A percentile compares a stretch with the other conserved stretches of the same genome.
Evolutionary conservation across 2,888 invertebrate genomes (phyloP).

Genomic region (Rhaphigaster nebulosa): DNA sequence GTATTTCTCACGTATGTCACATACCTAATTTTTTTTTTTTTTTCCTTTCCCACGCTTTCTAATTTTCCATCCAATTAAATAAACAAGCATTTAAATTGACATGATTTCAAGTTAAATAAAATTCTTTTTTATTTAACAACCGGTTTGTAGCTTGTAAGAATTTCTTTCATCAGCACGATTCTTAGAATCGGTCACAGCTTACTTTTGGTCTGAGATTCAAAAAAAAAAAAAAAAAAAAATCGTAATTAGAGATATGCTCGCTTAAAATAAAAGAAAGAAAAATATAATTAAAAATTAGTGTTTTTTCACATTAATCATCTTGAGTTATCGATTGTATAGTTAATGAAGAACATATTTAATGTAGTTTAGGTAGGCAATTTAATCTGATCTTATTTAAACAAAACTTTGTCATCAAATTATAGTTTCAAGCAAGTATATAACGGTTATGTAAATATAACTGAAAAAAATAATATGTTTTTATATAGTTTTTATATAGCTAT

Average conservation of each 20-base stretch:
- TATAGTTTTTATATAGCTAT: too few relatives aligned
- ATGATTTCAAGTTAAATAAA: background rate
- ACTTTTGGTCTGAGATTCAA: background rate
- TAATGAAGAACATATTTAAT: too few relatives aligned
- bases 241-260: background rate
- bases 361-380: too few relatives aligned
- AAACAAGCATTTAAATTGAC: background rate
- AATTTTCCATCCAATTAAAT: slow-evolving; percentile 32
- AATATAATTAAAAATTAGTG: too few relatives aligned
- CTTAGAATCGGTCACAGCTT: background rate
- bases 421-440: too few relatives aligned
- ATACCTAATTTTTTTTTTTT: background rate
- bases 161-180: background rate
- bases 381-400: too few relatives aligned
- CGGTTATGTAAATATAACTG: too few relatives aligned
- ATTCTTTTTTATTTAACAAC: background rate
- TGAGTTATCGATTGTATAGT: too few relatives aligned
- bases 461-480: too few relatives aligned
- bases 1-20: background rate
- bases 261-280: background rate
- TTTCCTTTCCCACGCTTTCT: slow-evolving; percentile 26
- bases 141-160: slow-evolving; percentile 4
- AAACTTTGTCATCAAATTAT: too few relatives aligned
- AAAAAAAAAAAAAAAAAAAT: background rate
- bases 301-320: too few relatives aligned